Evolutionary conservation across 2,113 vertebrate genomes (phyloP), one percentile per base, ranked within the genome.

Genomic region (Zeus faber): DNA sequence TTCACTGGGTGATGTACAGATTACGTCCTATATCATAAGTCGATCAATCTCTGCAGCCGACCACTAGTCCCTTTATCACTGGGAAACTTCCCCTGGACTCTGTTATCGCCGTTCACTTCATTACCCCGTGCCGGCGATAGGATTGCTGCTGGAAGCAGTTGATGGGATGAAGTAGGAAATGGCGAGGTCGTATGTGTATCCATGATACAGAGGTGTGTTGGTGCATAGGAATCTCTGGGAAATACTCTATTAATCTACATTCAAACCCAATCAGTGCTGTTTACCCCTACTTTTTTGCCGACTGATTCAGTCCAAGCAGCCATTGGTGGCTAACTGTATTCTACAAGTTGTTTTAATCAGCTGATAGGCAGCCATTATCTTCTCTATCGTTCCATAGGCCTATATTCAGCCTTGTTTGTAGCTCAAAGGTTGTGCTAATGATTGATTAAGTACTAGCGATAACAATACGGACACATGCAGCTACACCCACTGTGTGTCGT

Each of bases 91-190:
- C n/a, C 47, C 53, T 29, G 1, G 33, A 14, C 20, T 3, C 31
- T 23, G 52, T 48, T 74, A 70, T 69, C 58, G 21, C 61, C 47
- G 9, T 44, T 56, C 55, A 60, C 60, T 76, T 77, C 58, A 74
- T 76, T 76, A 78, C 66, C 29, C 29, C 35, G 35, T 62, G 67
- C 24, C 54, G 49, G 67, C 70, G 55, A 72, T 51, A 27, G 35
- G 45, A 78, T 68, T 68, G 74, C 52, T 76, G 69, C 58, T 69
- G 53, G 50, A 58, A 64, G 47, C 41, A 43, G 26, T 54, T 11
- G 63, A 61, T 67, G 25, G 48, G 55, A 74, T 71, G 13, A 58
- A 26, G 49, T 51, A 60, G 61, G 72, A 74, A 55, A 50, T 41
- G 53, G 8, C 3, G 35, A 37, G 47, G 46, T 31, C 40, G 16